phyloP scores from a whole-genome alignment of 2,113 vertebrate genomes.

The Anoplopoma fimbria region DNA sequence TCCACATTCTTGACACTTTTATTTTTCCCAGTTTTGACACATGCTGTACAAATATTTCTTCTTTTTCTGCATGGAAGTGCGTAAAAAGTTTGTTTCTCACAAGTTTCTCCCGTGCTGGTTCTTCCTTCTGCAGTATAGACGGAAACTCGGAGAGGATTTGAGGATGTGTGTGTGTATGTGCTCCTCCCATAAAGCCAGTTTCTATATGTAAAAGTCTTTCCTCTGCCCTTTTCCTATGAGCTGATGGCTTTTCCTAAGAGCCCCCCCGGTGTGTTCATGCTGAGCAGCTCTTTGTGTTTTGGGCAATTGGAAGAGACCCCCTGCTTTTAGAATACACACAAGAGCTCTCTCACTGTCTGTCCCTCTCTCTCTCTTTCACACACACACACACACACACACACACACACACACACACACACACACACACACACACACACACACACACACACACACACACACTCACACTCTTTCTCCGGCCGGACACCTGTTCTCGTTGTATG shows the following conservation, averaged over 20 bases:
- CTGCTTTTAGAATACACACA: slow-evolving; percentile 69
- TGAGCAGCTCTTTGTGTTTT: slow-evolving; percentile 80
- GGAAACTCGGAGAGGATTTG: not conserved
- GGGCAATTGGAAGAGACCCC: slow-evolving; percentile 71
- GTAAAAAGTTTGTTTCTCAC: not conserved
- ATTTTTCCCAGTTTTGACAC: not conserved
- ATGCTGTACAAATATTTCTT: slow-evolving; percentile 9
- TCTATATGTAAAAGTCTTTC: slow-evolving; percentile 6
- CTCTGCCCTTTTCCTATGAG: slow-evolving; percentile 45
- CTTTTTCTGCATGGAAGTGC: not conserved
- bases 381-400: slow-evolving; percentile 13
- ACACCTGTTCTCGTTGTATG: slow-evolving; percentile 17
- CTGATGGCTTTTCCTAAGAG: slow-evolving; percentile 72
- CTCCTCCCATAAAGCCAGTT: slow-evolving; percentile 41
- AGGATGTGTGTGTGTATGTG: not conserved
- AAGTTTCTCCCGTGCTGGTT: not conserved
- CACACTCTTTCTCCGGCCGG: not conserved
- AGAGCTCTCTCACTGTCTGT: slow-evolving; percentile 21
- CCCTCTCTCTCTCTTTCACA: not conserved
- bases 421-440: not conserved
- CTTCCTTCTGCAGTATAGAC: not conserved
- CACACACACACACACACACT: too few relatives aligned
- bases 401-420: not conserved
- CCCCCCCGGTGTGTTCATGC: slow-evolving; percentile 73
- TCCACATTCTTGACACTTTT: not conserved